These are phyloP conservation scores for Xiphophorus hellerii DNA, from an alignment of 2,113 vertebrate genomes.

Conservation along the genomic window DNA sequence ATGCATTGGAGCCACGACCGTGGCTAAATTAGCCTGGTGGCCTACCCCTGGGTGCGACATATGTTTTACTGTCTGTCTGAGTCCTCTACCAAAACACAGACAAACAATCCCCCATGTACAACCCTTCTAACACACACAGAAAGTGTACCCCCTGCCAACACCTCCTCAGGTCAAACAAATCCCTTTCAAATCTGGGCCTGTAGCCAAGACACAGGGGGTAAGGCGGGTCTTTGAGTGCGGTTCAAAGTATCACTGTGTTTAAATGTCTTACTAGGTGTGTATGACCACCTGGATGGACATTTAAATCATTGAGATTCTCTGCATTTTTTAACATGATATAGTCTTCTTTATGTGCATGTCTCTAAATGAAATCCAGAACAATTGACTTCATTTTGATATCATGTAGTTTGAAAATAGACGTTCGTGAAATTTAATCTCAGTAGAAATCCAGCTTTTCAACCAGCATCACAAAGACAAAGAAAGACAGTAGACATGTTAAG, in stretches of 20 bases:
- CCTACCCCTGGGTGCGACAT: conserved; percentile 76
- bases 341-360: neutral
- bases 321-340: neutral
- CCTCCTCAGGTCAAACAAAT: conserved; percentile 73
- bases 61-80: conserved; percentile 83
- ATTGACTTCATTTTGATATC: neutral
- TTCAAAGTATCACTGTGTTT: conserved; percentile 5
- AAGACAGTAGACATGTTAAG: too few relatives aligned
- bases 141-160: conserved; percentile 33
- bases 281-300: conserved; percentile 30
- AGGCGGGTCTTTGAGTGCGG: conserved; percentile 26
- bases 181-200: conserved; percentile 77
- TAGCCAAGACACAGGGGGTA: conserved; percentile 70
- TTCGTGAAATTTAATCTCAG: neutral
- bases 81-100: conserved; percentile 25
- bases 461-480: too few relatives aligned
- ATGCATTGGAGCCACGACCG: conserved; percentile 15
- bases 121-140: conserved; percentile 19
- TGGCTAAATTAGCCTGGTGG: conserved; percentile 72
- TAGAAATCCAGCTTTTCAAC: neutral
- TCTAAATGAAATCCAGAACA: neutral
- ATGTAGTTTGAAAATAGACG: too few relatives aligned
- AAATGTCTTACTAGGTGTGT: neutral
- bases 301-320: conserved; percentile 10
- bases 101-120: conserved; percentile 30